Evolutionary conservation across 64 coral and sea anemone genomes (phyloP), one percentile per base, ranked within the genome.

Genomic region (Montipora cactus): DNA sequence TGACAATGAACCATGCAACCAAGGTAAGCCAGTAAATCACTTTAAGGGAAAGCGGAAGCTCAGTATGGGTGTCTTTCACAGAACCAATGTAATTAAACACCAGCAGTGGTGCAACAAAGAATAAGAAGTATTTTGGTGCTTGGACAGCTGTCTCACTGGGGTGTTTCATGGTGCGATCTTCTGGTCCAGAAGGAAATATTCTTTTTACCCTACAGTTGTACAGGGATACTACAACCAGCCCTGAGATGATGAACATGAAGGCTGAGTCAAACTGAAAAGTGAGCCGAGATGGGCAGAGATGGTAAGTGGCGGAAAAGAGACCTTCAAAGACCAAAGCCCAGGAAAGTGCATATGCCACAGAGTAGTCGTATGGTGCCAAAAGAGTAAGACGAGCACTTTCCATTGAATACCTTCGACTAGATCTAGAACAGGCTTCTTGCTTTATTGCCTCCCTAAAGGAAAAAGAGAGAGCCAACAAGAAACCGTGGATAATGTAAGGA

Each of bases 191-290:
- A 44, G 67, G 53, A 21, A 20, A 15, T 37, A 64, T 62, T 37
- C 79, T 95, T 23, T 15, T 59, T 3, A 97, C 88, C 6, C 93
- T 92, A 1, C 81, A 88, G 59, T 97, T 97, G 70, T 74, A 97
- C 11, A 97, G 79, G 20, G 96, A 84, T 28, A 97, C 75, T 16
- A 97, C 84, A 2, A 97, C 96, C 28, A 97, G 52, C 47, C 92
- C 92, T 1, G 96, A 97, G 45, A 97, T 97, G 59, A 97, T 95
- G 46, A 97, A 97, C 96, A 97, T 97, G 49, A 97, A 97, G 7
- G 96, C 96, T 10, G 96, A 95, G 78, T 97, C 96, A 80, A 97
- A 97, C 92, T 97, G 96, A 64, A 97, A 97, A 18, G 96, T 97
- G 67, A 97, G 89, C 28, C 96, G 87, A 46, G 96, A 97, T 4